Base-by-base conservation (phyloP, 2,797 vertebrate species). In the Catharus ustulatus region DNA sequence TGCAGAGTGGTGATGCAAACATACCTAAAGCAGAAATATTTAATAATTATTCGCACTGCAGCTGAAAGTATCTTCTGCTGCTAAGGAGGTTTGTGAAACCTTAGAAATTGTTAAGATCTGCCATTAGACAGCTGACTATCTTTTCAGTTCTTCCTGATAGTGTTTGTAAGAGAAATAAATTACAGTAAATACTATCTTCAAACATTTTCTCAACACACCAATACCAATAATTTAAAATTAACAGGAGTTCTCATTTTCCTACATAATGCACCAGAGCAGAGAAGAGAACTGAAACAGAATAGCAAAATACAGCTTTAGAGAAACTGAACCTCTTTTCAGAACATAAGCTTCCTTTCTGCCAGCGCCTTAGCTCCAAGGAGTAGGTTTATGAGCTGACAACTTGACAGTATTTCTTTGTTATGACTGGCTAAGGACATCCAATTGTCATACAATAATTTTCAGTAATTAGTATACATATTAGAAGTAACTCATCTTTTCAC, bases 401-500 rank as follows among this genome's bases (percentile, higher is more conserved):
- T 84, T 96, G 85, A 96, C 90, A 95, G 84, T 96, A 93, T 96
- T 96, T 96, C 91, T 91, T 91, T 93, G 93, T 94, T 92, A 92
- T 95, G 90, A 97, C 59, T 94, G 79, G 82, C 79, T 92, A 74
- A 96, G 82, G 88, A 96, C 51, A 72, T 80, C 73, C 95, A 92
- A 96, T 94, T 97, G 93, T 96, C 92, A 96, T 63, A 95, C 81
- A 90, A 94, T 96, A 94, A 96, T 95, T 96, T 95, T 81, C 83
- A 96, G 96, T 96, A 97, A 97, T 97, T 94, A 95, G 66, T 95
- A 93, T 96, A 94, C 94, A 66, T 93, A 91, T 68, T 84, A 96
- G 81, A 96, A 91, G 89, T 77, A 97, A 84, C 91, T 96, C 69
- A 84, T 93, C 86, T 97, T 97, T 97, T 93, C 94, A 77, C 66